phyloP scores from a whole-genome alignment of 1,140 invertebrate genomes.

The Melanaphis sacchari region DNA sequence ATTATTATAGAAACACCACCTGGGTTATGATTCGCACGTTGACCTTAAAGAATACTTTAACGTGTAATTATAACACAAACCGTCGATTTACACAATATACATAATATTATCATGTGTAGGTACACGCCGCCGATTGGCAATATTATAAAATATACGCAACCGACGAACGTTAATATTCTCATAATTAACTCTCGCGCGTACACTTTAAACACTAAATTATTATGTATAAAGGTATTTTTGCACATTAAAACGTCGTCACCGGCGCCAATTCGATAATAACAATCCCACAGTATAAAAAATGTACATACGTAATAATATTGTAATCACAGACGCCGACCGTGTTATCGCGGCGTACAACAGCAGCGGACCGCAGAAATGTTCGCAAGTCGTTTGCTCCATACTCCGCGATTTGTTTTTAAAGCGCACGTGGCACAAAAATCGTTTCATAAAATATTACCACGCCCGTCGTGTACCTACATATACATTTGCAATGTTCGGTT shows the following conservation, averaged over 20 bases:
- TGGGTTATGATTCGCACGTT: neutral
- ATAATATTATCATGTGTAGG: neutral
- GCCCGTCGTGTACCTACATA: neutral
- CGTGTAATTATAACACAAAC: neutral
- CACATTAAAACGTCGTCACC: neutral
- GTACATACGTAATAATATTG: neutral
- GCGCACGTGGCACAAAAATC: neutral
- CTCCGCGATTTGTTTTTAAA: neutral
- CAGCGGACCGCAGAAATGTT: neutral
- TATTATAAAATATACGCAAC: neutral
- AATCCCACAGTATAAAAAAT: neutral
- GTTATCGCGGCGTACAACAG: neutral
- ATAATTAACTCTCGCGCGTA: neutral
- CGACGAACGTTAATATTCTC: neutral
- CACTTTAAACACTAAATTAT: neutral
- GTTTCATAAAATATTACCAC: neutral
- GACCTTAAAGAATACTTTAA: neutral
- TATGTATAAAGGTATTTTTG: neutral
- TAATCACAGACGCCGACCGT: neutral
- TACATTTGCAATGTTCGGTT: neutral
- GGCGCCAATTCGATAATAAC: slow-evolving; percentile 14
- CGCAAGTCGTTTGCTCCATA: neutral
- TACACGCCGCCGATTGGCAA: neutral
- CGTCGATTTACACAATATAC: neutral
- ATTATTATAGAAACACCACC: neutral